Evolutionary conservation across 2,888 invertebrate genomes (phyloP).

Genomic region (Melieria crassipennis): DNA sequence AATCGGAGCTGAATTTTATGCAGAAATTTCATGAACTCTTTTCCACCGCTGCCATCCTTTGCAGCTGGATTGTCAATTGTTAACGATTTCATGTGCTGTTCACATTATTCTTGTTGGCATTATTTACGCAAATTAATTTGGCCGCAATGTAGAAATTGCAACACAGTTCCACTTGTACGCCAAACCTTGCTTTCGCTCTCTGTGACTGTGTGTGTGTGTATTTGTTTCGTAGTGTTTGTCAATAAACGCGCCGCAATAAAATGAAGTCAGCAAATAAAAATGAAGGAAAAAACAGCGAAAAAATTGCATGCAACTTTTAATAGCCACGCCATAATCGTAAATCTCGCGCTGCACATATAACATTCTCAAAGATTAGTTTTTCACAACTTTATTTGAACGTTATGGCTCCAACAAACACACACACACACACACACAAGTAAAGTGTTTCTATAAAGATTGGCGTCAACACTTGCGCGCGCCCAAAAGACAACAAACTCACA

Average conservation of each 20-base stretch:
- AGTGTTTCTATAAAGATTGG: background rate
- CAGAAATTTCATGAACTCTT: no score
- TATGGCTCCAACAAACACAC: background rate
- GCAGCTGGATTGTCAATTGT: no score
- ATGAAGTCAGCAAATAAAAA: conserved; percentile 33
- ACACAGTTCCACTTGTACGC: no score
- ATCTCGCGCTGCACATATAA: conserved; percentile 53
- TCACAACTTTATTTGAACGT: conserved; percentile 43
- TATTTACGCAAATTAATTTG: no score
- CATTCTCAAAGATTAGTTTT: conserved; percentile 42
- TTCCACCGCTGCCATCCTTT: no score
- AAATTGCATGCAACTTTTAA: conserved; percentile 58
- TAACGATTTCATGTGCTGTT: no score
- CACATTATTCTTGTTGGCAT: no score
- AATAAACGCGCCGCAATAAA: conserved; percentile 33
- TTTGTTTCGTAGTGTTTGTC: conserved; percentile 53
- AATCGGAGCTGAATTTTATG: no score
- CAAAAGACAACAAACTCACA: no score
- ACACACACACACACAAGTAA: background rate
- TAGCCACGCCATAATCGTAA: conserved; percentile 63
- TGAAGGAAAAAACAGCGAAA: conserved; percentile 37
- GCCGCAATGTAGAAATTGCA: no score
- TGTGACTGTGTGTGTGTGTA: conserved; percentile 43
- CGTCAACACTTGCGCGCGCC: background rate
- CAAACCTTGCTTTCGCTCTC: no score